Evolutionary conservation across 2,113 vertebrate genomes (phyloP).

Genomic region (Rhombomys opimus): DNA sequence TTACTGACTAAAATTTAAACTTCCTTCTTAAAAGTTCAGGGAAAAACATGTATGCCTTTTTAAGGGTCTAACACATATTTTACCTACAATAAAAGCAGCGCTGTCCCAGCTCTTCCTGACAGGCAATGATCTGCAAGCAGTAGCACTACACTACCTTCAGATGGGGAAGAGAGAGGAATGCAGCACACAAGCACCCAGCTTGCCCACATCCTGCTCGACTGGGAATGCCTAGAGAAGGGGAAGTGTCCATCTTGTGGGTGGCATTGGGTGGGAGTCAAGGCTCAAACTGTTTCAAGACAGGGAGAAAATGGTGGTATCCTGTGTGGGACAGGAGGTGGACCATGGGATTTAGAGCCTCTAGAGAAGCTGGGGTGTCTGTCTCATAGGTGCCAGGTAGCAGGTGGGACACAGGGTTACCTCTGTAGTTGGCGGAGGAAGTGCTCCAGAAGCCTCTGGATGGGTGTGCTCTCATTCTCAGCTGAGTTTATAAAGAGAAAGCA

Average conservation of each 20-base stretch:
- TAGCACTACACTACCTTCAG: not conserved
- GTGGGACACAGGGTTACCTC: constrained; percentile 86
- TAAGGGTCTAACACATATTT: too few species aligned
- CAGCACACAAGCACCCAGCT: not conserved
- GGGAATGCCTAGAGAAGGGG: not conserved
- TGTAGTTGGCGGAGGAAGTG: constrained; percentile 97
- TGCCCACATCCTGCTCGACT: too few species aligned
- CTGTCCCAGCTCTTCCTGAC: not conserved
- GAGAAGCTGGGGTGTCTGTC: not conserved
- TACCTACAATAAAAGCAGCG: not conserved
- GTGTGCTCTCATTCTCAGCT: constrained; percentile 95
- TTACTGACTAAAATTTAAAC: not conserved
- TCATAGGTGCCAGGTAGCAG: not conserved
- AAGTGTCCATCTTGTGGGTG: not conserved
- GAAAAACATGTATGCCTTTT: not conserved
- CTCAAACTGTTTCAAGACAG: not conserved
- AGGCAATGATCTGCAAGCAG: too few species aligned
- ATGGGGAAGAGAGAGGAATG: too few species aligned
- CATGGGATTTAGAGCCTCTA: too few species aligned
- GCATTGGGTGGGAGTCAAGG: not conserved
- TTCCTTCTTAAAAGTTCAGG: not conserved
- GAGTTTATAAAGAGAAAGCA: constrained; percentile 70
- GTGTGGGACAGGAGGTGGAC: not conserved
- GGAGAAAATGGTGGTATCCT: not conserved
- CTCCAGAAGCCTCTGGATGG: constrained; percentile 95